Evolutionary conservation across 1,140 invertebrate species (phyloP).

Genomic region (Drosophila simulans): DNA sequence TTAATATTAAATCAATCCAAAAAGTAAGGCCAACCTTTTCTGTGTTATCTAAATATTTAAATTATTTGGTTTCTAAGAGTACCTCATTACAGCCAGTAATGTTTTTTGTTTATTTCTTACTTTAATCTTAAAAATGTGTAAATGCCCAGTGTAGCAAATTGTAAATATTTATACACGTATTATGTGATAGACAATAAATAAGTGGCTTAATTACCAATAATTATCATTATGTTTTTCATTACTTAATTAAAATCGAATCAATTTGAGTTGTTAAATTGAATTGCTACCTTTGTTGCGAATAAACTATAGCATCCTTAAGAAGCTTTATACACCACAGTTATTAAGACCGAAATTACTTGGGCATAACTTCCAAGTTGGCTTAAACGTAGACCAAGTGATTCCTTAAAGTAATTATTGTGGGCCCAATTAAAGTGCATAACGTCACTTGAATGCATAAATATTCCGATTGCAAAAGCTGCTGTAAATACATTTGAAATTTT

Average conservation of each 20-base stretch:
- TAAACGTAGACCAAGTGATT: neutral
- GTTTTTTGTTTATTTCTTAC: no score
- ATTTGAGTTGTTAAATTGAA: neutral
- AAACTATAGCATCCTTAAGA: neutral
- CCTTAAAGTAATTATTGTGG: slow-evolving; percentile 36
- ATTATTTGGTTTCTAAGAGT: neutral
- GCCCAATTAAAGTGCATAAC: slow-evolving; percentile 59
- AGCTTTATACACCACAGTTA: slow-evolving; percentile 4
- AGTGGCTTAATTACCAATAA: no score
- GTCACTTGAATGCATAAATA: slow-evolving; percentile 8
- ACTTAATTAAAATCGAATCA: neutral
- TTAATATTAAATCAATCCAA: no score
- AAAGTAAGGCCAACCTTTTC: no score
- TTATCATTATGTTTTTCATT: neutral
- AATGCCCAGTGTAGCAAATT: no score
- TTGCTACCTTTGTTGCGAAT: neutral
- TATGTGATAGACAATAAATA: no score
- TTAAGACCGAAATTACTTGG: neutral
- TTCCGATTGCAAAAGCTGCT: neutral
- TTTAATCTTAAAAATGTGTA: no score
- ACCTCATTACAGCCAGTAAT: neutral
- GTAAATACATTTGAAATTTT: slow-evolving; percentile 1
- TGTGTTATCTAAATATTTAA: no score
- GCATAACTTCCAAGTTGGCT: slow-evolving; percentile 8
- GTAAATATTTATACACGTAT: no score